Percentiles rank a stretch among this genome's conserved stretches.
Evolutionary conservation across 1,140 invertebrate species (phyloP).

Genomic region (Steinernema khuongi): DNA sequence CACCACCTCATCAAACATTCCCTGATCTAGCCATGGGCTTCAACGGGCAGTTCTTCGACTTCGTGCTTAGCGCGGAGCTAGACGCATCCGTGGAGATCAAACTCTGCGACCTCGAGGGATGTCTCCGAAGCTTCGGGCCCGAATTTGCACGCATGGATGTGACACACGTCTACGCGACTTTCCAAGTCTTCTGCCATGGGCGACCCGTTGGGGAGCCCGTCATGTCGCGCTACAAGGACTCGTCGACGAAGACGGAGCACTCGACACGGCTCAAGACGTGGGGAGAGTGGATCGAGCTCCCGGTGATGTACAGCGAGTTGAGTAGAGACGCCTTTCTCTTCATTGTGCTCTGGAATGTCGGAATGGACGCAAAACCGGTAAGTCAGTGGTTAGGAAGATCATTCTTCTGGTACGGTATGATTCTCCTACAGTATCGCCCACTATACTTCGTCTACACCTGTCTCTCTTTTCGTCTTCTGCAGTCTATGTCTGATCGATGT

Average conservation of each 20-base stretch:
- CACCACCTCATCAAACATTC: too few species aligned
- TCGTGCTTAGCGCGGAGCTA: constrained; percentile 52
- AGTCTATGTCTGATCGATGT: too few species aligned
- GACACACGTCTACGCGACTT: constrained; percentile 60
- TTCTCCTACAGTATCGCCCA: too few species aligned
- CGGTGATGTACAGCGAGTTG: constrained; percentile 82
- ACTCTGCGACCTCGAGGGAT: constrained; percentile 59
- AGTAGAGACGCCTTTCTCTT: constrained; percentile 81
- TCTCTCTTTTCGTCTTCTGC: too few species aligned
- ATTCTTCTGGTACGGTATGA: too few species aligned
- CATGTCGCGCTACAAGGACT: constrained; percentile 80
- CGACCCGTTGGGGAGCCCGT: constrained; percentile 78
- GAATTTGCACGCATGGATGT: not conserved
- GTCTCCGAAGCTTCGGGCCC: constrained; percentile 68
- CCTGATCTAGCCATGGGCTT: constrained; percentile 17
- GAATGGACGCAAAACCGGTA: constrained; percentile 73
- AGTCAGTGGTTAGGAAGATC: too few species aligned
- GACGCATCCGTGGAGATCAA: constrained; percentile 37
- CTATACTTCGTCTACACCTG: too few species aligned
- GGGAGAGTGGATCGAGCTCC: constrained; percentile 94
- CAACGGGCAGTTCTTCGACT: constrained; percentile 37
- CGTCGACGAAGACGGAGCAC: constrained; percentile 10
- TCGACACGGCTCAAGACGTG: constrained; percentile 67
- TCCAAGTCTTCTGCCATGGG: constrained; percentile 79
- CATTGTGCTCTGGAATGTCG: constrained; percentile 86